phyloP scores from a whole-genome alignment of 2,797 vertebrate genomes.

The Acomys russatus region DNA sequence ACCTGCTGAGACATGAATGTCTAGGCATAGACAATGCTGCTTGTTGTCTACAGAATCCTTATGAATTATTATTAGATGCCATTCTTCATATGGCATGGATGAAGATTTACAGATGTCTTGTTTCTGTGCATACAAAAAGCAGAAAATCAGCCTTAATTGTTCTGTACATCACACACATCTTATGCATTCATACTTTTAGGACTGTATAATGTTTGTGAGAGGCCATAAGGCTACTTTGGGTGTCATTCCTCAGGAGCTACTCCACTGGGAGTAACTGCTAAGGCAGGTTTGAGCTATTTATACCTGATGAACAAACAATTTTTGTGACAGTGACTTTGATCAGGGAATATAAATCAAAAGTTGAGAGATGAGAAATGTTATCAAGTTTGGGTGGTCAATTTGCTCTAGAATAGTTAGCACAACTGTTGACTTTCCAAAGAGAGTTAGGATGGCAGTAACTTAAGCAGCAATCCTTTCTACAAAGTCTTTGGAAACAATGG shows the following conservation, averaged over 20 bases:
- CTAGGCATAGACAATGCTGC: too few relatives aligned
- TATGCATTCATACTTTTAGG: too few relatives aligned
- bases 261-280: neutral
- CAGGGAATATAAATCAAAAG: constrained; percentile 48
- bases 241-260: neutral
- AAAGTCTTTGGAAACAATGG: constrained; percentile 32
- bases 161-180: too few relatives aligned
- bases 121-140: too few relatives aligned
- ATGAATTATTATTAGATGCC: too few relatives aligned
- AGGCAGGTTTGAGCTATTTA: constrained; percentile 28
- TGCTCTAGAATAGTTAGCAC: constrained; percentile 37
- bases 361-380: constrained; percentile 35
- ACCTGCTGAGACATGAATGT: too few relatives aligned
- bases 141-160: too few relatives aligned
- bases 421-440: constrained; percentile 18
- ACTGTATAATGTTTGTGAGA: too few relatives aligned
- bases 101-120: too few relatives aligned
- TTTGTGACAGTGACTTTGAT: constrained; percentile 43
- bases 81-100: too few relatives aligned
- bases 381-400: constrained; percentile 29
- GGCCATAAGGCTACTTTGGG: neutral
- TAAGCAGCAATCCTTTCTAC: constrained; percentile 60
- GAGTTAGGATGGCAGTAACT: constrained; percentile 1
- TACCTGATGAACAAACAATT: constrained; percentile 42
- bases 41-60: too few relatives aligned